Conservation (phyloP, 2,888 invertebrate genomes). For the Apamea sordens region DNA sequence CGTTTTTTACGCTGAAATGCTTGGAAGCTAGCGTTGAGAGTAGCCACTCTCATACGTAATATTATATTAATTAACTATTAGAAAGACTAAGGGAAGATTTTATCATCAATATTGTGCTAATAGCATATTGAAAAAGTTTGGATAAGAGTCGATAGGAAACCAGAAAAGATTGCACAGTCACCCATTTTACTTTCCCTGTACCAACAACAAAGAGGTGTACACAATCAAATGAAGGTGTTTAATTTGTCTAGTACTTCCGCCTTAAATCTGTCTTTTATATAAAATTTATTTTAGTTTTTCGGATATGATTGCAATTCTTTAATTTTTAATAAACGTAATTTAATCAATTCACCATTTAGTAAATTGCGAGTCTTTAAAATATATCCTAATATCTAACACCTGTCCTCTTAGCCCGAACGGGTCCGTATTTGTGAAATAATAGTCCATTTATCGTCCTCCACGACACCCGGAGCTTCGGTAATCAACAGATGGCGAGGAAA, state of each 20-base stretch:
- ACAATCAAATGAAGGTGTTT: neutral
- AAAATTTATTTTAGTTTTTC: neutral
- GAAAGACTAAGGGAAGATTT: neutral
- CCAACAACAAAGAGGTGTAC: neutral
- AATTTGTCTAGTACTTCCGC: neutral
- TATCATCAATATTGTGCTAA: neutral
- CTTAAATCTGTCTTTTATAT: neutral
- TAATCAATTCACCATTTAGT: neutral
- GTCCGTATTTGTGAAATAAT: constrained; percentile 20
- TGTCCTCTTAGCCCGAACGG: neutral
- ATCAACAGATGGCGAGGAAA: constrained; percentile 46
- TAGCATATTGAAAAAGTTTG: neutral
- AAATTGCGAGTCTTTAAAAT: neutral
- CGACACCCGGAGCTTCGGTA: constrained; percentile 31
- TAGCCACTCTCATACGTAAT: neutral
- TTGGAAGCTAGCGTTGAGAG: neutral
- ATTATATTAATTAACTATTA: neutral
- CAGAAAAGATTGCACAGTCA: neutral
- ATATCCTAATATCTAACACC: neutral
- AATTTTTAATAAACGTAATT: neutral
- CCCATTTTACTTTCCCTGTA: neutral
- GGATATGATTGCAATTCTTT: too few species aligned
- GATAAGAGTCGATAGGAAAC: neutral
- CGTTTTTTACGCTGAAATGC: neutral
- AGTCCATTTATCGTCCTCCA: constrained; percentile 24